phyloP scores from a whole-genome alignment of 2,888 invertebrate genomes.

The Atethmia centrago region DNA sequence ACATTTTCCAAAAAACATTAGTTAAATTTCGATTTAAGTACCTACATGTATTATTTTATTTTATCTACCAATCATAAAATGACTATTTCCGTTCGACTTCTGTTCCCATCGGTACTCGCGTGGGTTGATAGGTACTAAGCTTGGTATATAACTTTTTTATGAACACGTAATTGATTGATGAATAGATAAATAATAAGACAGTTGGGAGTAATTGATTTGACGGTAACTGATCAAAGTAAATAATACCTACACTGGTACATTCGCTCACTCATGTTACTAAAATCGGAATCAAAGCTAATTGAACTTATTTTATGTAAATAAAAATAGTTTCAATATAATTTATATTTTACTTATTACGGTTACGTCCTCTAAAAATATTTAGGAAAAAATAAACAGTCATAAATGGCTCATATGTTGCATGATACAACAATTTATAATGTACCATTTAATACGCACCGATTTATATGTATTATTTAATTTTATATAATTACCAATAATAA shows the following conservation, averaged over 20 bases:
- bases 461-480: not conserved
- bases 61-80: not conserved
- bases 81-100: constrained; percentile 12
- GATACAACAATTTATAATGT: not conserved
- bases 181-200: constrained; percentile 9
- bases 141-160: constrained; percentile 29
- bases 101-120: constrained; percentile 34
- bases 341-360: not conserved
- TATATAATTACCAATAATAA: not conserved
- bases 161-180: constrained; percentile 48
- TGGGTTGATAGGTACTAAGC: constrained; percentile 11
- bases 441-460: not conserved
- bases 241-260: not conserved
- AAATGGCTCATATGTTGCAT: not conserved
- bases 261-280: not conserved
- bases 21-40: too few relatives aligned
- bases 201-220: not conserved
- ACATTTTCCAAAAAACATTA: too few relatives aligned
- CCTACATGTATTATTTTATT: not conserved
- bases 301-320: not conserved
- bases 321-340: not conserved
- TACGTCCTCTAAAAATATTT: not conserved
- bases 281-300: not conserved
- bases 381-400: not conserved
- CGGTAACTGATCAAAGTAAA: not conserved